Evolutionary conservation across 1,140 invertebrate species (phyloP), one percentile per base, ranked within the genome.

Genomic region (Drosophila serrata): DNA sequence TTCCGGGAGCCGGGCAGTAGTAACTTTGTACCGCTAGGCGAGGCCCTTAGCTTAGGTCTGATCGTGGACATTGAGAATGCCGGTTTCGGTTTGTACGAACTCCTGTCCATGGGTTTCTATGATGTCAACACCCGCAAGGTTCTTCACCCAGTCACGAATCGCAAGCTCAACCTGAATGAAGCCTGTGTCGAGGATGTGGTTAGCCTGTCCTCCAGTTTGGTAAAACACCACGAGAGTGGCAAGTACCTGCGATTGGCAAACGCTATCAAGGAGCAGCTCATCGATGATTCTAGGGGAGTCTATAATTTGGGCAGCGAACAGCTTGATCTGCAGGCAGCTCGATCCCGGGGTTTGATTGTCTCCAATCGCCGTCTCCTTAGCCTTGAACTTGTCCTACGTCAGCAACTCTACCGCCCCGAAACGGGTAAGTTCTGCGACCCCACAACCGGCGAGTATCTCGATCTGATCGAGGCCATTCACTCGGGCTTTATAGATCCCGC

Each of bases 41-140:
- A 95, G 76, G 97, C 97, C 4, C 93, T 98, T 74, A 95, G 95
- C 48, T 88, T 95, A 76, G 97, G 96, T 15, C 94, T 97, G 33
- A 97, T 98, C 77, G 94, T 98, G 15, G 97, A 98, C 87, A 97
- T 97, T 73, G 97, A 98, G 93, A 96, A 95, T 59, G 95, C 95
- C 24, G 95, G 95, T 55, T 97, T 97, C 86, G 95, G 95, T 37
- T 92, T 99, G 4, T 96, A 98, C 77, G 97, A 99, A 91, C 95
- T 96, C 12, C 92, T 99, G 37, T 93, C 95, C 46, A 96, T 97
- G 95, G 96, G 96, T 64, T 94, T 98, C 75, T 98, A 97, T 90
- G 95, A 97, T 76, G 91, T 94, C 4, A 93, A 95, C 27, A 95
- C 95, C 48, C 95, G 95, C 15, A 94, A 95, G 72, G 97, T 99